Percentiles rank a stretch among this genome's conserved stretches.
Conservation (phyloP, 2,113 vertebrate genomes). For the Ammospiza caudacuta region DNA sequence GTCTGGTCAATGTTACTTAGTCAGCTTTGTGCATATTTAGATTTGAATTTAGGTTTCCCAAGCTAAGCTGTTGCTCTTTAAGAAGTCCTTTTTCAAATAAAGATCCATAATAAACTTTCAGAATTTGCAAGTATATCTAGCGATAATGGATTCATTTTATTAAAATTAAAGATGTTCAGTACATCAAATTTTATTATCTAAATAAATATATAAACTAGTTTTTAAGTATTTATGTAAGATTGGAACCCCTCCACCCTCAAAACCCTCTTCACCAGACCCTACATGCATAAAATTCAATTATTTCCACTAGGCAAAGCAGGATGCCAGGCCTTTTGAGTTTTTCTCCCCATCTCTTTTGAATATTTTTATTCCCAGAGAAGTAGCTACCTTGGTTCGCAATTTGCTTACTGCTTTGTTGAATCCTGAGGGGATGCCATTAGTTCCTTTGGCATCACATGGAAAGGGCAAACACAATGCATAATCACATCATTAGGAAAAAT, state of each 20-base stretch:
- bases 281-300: neutral
- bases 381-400: neutral
- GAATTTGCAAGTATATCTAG: neutral
- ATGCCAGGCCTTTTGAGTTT: neutral
- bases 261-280: neutral
- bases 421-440: neutral
- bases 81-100: neutral
- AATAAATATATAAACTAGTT: neutral
- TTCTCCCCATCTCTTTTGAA: neutral
- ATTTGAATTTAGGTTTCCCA: neutral
- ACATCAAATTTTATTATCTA: neutral
- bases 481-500: slow-evolving; percentile 26
- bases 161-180: neutral
- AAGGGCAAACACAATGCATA: neutral
- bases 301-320: neutral
- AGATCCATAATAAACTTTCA: neutral
- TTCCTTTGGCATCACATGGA: neutral
- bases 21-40: neutral
- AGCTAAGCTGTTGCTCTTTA: neutral
- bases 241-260: neutral
- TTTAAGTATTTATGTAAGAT: neutral
- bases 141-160: neutral
- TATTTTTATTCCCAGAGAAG: neutral
- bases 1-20: neutral
- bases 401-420: slow-evolving; percentile 3